Conservation (phyloP, 2,113 vertebrate species). For the Alouatta palliata region DNA sequence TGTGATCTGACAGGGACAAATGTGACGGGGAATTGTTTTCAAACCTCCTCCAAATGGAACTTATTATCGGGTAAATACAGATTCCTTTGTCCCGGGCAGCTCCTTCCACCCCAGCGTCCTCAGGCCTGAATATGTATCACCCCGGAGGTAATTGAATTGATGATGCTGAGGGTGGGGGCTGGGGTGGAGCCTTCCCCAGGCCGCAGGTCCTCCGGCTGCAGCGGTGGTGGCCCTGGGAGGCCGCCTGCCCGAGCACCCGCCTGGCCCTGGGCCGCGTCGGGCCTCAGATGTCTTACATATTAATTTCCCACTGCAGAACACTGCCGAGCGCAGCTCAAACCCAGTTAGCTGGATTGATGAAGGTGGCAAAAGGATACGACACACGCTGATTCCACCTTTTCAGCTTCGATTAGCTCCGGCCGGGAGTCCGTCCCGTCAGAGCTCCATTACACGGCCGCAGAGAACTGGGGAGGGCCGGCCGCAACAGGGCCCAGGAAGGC, state of each 20-base stretch:
- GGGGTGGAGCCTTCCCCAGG: background rate
- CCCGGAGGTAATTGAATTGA: constrained; percentile 97
- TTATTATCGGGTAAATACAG: constrained; percentile 98
- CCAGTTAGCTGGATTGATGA: constrained; percentile 99
- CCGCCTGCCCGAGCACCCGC: constrained; percentile 88
- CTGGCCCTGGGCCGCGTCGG: constrained; percentile 89
- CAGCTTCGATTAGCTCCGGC: constrained; percentile 99
- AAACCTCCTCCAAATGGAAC: constrained; percentile 98
- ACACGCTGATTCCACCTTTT: constrained; percentile 98
- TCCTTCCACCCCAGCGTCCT: constrained; percentile 83
- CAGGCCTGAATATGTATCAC: constrained; percentile 96
- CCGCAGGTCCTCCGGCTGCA: constrained; percentile 82
- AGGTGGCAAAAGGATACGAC: constrained; percentile 97
- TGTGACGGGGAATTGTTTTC: constrained; percentile 98
- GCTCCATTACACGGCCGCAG: constrained; percentile 83
- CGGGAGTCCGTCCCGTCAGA: constrained; percentile 92
- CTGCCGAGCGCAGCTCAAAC: constrained; percentile 93
- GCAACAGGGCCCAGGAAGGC: constrained; percentile 78
- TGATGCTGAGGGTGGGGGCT: constrained; percentile 73
- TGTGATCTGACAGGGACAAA: constrained; percentile 99
- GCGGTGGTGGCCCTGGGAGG: constrained; percentile 91
- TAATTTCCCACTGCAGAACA: constrained; percentile 97
- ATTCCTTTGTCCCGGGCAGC: constrained; percentile 93
- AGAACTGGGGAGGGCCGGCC: background rate
- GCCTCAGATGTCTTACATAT: constrained; percentile 97